Percentiles rank a stretch among this genome's conserved stretches.
phyloP scores from a whole-genome alignment of 2,888 invertebrate species.

The Arrhopalites spinosus region DNA sequence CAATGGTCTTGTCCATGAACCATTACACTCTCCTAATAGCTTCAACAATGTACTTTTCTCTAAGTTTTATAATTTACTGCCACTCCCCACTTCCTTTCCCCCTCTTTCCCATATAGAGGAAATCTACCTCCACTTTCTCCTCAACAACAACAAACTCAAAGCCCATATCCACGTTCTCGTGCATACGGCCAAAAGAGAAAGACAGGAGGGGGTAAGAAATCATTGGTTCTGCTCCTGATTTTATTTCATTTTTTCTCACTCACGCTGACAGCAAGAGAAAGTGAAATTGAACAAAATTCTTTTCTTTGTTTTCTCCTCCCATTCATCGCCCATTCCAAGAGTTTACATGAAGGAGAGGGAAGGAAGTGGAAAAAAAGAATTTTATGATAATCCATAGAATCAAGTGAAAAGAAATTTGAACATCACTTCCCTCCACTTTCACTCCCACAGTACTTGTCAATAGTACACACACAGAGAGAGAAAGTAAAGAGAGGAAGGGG shows the following conservation, averaged over 20 bases:
- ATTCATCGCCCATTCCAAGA: neutral
- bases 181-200: neutral
- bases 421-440: too few species aligned
- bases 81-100: neutral
- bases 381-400: too few species aligned
- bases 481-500: neutral
- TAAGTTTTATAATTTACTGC: slow-evolving; percentile 25
- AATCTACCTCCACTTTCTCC: neutral
- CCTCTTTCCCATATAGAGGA: too few species aligned
- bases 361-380: neutral
- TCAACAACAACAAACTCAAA: neutral
- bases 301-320: neutral
- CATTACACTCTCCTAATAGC: slow-evolving; percentile 33
- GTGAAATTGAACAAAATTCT: neutral
- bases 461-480: neutral
- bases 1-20: slow-evolving; percentile 34
- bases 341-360: neutral
- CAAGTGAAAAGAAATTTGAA: too few species aligned
- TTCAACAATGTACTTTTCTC: slow-evolving; percentile 15
- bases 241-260: slow-evolving; percentile 3
- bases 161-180: neutral
- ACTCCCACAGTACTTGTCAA: too few species aligned
- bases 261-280: neutral
- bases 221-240: slow-evolving; percentile 2
- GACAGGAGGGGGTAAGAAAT: neutral